Base-by-base conservation (phyloP, 2,797 vertebrate genomes). In the Ibycter americanus region DNA sequence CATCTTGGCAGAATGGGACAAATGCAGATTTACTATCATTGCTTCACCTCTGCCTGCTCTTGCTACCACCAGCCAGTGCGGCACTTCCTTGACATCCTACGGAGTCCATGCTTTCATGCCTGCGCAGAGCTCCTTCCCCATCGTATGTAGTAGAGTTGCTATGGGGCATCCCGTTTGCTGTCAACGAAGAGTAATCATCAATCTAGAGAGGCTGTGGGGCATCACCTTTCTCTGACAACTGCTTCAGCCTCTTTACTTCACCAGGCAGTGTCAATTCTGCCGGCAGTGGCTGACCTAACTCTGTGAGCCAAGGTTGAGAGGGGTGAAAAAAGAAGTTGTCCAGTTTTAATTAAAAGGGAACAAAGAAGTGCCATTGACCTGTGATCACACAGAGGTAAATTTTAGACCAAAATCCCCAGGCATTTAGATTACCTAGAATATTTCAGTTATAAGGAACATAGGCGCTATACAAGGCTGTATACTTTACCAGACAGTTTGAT, bases 1-100 rank as follows among this genome's bases (percentile, higher is more conserved):
- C 72, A 59, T 52, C 67, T 70, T 4, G 0, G 29, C 38, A 87
- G 82, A 85, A 73, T 11, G 59, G 38, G 40, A 49, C 40, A 67
- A 67, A 49, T 26, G 54, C 38, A 67, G 51, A 49, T 78, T 89
- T 74, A 71, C 44, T 80, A 19, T 55, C 26, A n/a, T 19, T 47
- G 42, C 51, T 56, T 82, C 62, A 47, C 7, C 20, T 34, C 78
- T 58, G 62, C 68, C 79, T 84, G 52, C 14, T 63, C 55, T 29
- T 44, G 52, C 32, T 67, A n/a, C n/a, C 49, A 52, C 21, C 32
- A 83, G 42, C 9, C 80, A 58, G 47, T 17, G 36, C 52, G 55
- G 29, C 1, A 2, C 46, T 87, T 42, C 68, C 25, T 11, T 2
- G 6, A 29, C 73, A 21, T 1, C 5, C 38, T 10, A 0, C 8